Base-by-base conservation (phyloP, 92 coral and sea anemone species). In the Scolanthus callimorphus region DNA sequence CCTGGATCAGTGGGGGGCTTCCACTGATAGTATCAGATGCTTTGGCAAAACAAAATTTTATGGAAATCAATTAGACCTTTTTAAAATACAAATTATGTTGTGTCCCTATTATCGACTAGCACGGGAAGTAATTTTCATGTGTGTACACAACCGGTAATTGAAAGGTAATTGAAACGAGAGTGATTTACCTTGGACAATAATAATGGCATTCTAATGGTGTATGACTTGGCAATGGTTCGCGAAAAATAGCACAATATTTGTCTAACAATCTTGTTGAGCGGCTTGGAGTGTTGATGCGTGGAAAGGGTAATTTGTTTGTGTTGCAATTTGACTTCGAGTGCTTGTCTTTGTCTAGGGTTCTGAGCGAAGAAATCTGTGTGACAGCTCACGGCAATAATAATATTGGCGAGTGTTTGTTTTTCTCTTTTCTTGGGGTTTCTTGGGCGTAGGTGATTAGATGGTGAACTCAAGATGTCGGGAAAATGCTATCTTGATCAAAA, bases 111-210 rank as follows among this genome's bases (percentile, higher is more conserved):
- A 79, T 78, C 85, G 67, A 77, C 60, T 70, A 62, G 89, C 77
- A 64, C 76, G 76, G 83, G 69, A 79, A 71, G 74, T 70, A 85
- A 87, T 73, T 83, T 87, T 78, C 96, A 87, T 78, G 82, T 83
- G 90, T 83, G 67, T 87, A 74, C 69, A 76, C 58, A 78, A 74
- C 89, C 96, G 96, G 90, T 87, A 87, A 87, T 87, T 87, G 86
- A 51, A 54, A 59, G 77, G 83, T 87, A 83, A 87, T 87, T 87
- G 96, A 74, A 87, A 64, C 90, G 63, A 73, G n/a, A n/a, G 75
- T 72, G 85, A 87, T 87, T 81, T 83, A 76, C 78, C 52, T 68
- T 65, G 62, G 67, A 65, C 60, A 73, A 66, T 63, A 83, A 78
- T 71, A 63, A 70, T 64, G 63, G 67, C 71, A 73, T 83, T 85